Base-by-base conservation (phyloP, 2,113 vertebrate genomes). In the Potamarius usumacintae region DNA sequence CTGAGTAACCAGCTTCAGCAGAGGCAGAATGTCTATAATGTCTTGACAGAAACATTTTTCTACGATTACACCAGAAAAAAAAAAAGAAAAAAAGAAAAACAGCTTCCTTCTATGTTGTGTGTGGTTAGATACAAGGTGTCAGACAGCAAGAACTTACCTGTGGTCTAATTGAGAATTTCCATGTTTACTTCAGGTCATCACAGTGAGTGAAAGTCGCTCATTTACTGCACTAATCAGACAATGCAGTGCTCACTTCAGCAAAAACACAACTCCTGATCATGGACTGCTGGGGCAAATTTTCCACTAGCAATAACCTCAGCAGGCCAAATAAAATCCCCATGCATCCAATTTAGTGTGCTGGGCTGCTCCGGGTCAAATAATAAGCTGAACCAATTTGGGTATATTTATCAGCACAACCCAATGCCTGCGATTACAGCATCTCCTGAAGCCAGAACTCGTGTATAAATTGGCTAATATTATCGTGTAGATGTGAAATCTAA, bases 331-430 rank as follows among this genome's bases (percentile, higher is more conserved):
- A 93, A 94, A 94, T 91, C 91, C 88, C 88, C 84, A 90, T 91
- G 87, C 91, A 89, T 92, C 93, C 92, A 94, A 94, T 95, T 94
- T 94, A 87, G 91, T 93, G 90, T 90, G 90, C 91, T 91, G 88
- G 92, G 88, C 93, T 88, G 90, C 93, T 94, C 90, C 93, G 92
- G 90, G 91, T 92, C 89, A 94, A 93, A 93, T 93, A 95, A 94
- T 93, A 94, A 94, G 92, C 90, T 91, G 90, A 93, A 94, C 91
- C 92, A 93, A 94, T 95, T 94, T 94, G 88, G 89, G 93, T 94
- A 94, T 93, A 94, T 94, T 93, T 94, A 93, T 94, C 93, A 93
- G 92, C 90, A 82, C 90, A 91, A 92, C 91, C 90, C 85, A 88
- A 91, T 89, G 91, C 89, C 89, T 92, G 89, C 60, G 89, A 91